Evolutionary conservation across 53 echinoderm and acorn worm genomes (phyloP), one percentile per base, ranked within the genome.

Genomic region (Antedon mediterranea): DNA sequence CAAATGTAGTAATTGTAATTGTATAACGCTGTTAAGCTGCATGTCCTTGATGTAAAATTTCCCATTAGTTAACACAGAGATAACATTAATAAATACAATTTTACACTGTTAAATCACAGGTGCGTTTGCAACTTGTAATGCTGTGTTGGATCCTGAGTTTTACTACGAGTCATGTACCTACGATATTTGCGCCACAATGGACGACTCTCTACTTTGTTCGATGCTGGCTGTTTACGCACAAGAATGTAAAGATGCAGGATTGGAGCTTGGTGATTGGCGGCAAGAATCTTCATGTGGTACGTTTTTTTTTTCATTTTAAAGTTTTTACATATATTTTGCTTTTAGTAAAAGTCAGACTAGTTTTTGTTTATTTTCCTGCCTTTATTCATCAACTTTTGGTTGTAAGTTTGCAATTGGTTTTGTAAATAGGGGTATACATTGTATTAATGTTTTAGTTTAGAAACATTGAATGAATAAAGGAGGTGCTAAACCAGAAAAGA

Each of bases 81-180:
- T n/a, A n/a, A 37, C 37, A 4, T 6, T 37, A 37, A 6, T 11
- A 6, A 4, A 37, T 37, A 11, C 4, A 37, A 37, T 37, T 43
- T 37, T 37, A 37, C 11, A n/a, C 37, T 37, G 37, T 30, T 28
- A 31, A 0, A 11, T 32, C 34, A 32, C 32, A 85, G 80, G 81
- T 31, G 80, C 81, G 2, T 80, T 85, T 43, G 70, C 30, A 30
- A 43, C 71, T 8, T 85, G 81, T 28, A 75, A 85, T 76, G 71
- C 43, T 0, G 75, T 29, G 31, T 30, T 86, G 41, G 85, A 90
- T 57, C 90, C 87, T 0, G 32, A 31, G 11, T 76, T 78, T 29
- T 93, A 86, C 84, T 90, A 88, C 33, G 86, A 88, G 20, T 85
- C 93, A 0, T 93, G 93, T 72, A 42, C 90, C 20, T 93, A 86